phyloP scores from a whole-genome alignment of 2,797 vertebrate species.

The Hippocampus kuda region DNA sequence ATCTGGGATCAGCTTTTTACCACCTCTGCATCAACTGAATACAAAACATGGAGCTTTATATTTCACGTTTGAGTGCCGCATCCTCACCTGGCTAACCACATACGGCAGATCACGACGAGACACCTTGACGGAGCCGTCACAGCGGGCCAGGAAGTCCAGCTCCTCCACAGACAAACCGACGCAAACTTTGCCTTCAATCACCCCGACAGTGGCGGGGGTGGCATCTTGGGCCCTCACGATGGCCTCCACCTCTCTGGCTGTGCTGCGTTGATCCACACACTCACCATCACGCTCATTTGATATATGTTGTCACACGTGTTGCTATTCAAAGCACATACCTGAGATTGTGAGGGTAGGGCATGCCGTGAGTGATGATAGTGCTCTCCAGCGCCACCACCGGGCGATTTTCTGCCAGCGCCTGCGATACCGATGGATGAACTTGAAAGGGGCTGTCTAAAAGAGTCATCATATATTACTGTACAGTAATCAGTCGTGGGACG shows the following conservation, averaged over 20 bases:
- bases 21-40: background rate
- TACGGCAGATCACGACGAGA: slow-evolving; percentile 83
- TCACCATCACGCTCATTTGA: background rate
- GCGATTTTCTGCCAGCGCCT: slow-evolving; percentile 68
- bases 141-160: slow-evolving; percentile 69
- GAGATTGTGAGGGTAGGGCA: slow-evolving; percentile 83
- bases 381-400: slow-evolving; percentile 85
- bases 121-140: slow-evolving; percentile 58
- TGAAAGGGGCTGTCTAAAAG: slow-evolving; percentile 64
- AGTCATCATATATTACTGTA: background rate
- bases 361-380: slow-evolving; percentile 86
- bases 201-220: slow-evolving; percentile 74
- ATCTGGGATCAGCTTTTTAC: too few relatives aligned
- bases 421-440: slow-evolving; percentile 70
- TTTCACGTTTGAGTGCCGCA: background rate
- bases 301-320: background rate
- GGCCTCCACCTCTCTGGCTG: slow-evolving; percentile 75
- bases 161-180: slow-evolving; percentile 72
- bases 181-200: slow-evolving; percentile 70
- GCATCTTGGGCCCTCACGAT: slow-evolving; percentile 70
- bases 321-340: slow-evolving; percentile 56
- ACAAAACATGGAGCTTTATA: background rate
- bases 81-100: slow-evolving; percentile 72
- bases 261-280: slow-evolving; percentile 49
- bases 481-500: background rate